These are phyloP conservation scores for Pectinophora gossypiella DNA, from an alignment of 1,140 invertebrate genomes.

Conservation along the genomic window DNA sequence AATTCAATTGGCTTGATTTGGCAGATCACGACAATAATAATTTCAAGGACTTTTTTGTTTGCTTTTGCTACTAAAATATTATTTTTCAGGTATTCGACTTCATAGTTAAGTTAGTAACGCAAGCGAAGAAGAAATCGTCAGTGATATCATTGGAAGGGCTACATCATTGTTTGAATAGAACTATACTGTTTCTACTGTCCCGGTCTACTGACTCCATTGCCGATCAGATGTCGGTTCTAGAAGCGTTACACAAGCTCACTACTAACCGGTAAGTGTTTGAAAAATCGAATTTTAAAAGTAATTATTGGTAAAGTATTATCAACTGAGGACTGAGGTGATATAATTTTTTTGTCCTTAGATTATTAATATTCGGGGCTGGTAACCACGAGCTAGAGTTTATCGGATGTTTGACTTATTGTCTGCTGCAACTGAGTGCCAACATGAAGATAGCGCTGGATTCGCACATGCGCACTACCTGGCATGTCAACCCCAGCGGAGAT, in stretches of 20 bases:
- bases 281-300: too few species aligned
- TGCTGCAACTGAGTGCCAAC: constrained; percentile 94
- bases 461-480: constrained; percentile 90
- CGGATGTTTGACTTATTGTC: constrained; percentile 95
- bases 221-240: constrained; percentile 94
- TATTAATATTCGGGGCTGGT: constrained; percentile 93
- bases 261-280: constrained; percentile 82
- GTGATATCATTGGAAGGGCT: constrained; percentile 88
- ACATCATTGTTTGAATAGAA: constrained; percentile 95
- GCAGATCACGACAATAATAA: too few species aligned
- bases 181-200: constrained; percentile 94
- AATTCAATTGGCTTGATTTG: too few species aligned
- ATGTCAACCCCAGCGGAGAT: constrained; percentile 85
- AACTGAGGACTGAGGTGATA: too few species aligned
- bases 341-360: constrained; percentile 62
- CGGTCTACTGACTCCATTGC: constrained; percentile 91
- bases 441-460: constrained; percentile 90
- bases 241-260: constrained; percentile 95
- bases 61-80: constrained; percentile 4
- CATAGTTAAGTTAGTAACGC: constrained; percentile 92
- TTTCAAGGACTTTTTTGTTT: neutral
- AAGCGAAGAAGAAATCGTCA: constrained; percentile 87
- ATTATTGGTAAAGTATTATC: too few species aligned
- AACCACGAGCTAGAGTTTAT: constrained; percentile 97
- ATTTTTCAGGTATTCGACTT: constrained; percentile 88